Evolutionary conservation across 2,113 vertebrate genomes (phyloP).

Genomic region (Phocoena phocoena): DNA sequence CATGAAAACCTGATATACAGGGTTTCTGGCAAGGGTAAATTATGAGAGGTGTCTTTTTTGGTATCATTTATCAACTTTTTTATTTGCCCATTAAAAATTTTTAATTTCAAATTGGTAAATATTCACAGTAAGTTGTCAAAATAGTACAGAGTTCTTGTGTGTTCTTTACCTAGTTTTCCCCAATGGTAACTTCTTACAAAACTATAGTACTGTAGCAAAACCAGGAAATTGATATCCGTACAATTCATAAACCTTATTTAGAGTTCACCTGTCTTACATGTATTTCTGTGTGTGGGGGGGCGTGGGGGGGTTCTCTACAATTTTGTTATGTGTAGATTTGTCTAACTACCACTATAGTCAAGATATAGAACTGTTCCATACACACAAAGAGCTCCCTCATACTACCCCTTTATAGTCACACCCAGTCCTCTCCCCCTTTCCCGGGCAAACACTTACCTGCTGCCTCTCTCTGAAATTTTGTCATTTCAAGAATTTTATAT

Average conservation of each 20-base stretch:
- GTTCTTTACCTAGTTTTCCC: not conserved
- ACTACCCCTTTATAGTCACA: not conserved
- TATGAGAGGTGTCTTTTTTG: not conserved
- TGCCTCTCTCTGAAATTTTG: not conserved
- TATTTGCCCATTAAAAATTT: not conserved
- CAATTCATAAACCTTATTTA: not conserved
- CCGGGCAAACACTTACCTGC: not conserved
- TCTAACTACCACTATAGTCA: not conserved
- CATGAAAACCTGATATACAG: not conserved
- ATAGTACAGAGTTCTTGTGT: not conserved
- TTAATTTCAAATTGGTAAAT: constrained; percentile 16
- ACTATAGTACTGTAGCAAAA: not conserved
- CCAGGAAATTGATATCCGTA: not conserved
- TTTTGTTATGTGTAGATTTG: not conserved
- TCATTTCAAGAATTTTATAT: not conserved
- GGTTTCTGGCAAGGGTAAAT: not conserved
- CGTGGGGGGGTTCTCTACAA: not conserved
- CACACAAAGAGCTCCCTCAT: not conserved
- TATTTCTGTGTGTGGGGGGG: not conserved
- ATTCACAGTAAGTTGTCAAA: constrained; percentile 9
- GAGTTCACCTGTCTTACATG: not conserved
- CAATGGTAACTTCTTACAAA: not conserved
- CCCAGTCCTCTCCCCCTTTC: not conserved
- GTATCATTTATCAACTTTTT: not conserved
- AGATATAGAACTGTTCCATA: not conserved